These are phyloP conservation scores for Mellilla xanthometata DNA, from an alignment of 2,888 invertebrate genomes.

Conservation along the genomic window DNA sequence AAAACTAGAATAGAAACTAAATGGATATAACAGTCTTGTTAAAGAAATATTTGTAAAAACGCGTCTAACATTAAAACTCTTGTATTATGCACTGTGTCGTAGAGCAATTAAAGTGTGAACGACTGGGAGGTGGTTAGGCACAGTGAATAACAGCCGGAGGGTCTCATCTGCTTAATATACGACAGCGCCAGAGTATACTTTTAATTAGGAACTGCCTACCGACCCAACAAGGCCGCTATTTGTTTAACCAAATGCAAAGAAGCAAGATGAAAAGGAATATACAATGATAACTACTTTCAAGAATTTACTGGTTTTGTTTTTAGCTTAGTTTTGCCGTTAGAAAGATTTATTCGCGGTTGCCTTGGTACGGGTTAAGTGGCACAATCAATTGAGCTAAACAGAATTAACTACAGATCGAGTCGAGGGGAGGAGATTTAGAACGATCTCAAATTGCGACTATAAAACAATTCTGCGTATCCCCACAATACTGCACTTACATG, in stretches of 20 bases:
- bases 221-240: constrained; percentile 65
- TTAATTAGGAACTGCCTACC: constrained; percentile 75
- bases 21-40: too few species aligned
- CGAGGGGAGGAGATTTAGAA: constrained; percentile 36
- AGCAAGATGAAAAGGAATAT: constrained; percentile 51
- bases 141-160: constrained; percentile 63
- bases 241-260: constrained; percentile 67
- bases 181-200: constrained; percentile 67
- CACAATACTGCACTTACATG: constrained; percentile 26
- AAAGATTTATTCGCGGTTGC: constrained; percentile 64
- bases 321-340: constrained; percentile 53
- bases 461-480: not conserved
- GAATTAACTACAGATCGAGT: constrained; percentile 52
- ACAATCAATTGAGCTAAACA: constrained; percentile 62
- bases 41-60: not conserved
- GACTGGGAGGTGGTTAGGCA: constrained; percentile 63
- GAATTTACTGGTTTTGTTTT: constrained; percentile 63
- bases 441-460: constrained; percentile 26
- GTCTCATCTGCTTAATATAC: constrained; percentile 65
- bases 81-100: constrained; percentile 18
- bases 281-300: constrained; percentile 61
- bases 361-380: constrained; percentile 55
- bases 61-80: constrained; percentile 1
- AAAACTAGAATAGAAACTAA: too few species aligned
- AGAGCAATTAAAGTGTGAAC: constrained; percentile 58